phyloP scores from a whole-genome alignment of 2,888 invertebrate species.

The Ophion ventricosus region DNA sequence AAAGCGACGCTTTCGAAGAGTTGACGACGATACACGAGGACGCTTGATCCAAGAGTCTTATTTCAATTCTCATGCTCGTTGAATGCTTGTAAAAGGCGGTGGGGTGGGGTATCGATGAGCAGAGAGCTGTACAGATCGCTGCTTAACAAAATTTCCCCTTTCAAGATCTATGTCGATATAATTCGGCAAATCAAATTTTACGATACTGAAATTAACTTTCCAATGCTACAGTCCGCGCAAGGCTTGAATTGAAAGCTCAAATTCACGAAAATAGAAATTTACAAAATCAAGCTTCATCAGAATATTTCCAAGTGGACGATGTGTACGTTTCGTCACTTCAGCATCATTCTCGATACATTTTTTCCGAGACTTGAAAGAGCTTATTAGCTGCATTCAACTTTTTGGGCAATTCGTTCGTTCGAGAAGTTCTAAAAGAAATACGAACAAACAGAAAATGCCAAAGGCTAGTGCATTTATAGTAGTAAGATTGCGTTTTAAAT shows the following conservation, averaged over 20 bases:
- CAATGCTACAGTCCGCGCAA: neutral
- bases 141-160: no score
- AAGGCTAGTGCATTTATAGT: constrained; percentile 55
- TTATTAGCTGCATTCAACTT: constrained; percentile 12
- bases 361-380: constrained; percentile 6
- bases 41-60: constrained; percentile 31
- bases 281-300: neutral
- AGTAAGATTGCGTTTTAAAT: constrained; percentile 4
- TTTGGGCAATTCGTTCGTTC: constrained; percentile 11
- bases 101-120: no score
- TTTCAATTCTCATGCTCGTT: neutral
- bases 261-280: neutral
- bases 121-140: no score
- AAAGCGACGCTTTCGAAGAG: neutral
- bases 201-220: no score
- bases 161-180: neutral
- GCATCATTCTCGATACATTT: neutral
- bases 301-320: neutral
- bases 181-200: neutral
- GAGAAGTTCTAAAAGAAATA: neutral
- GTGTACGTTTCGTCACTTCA: neutral
- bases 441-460: constrained; percentile 16
- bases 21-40: constrained; percentile 17
- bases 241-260: neutral
- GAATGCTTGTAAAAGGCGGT: neutral